phyloP scores from a whole-genome alignment of 2,797 vertebrate genomes.

The Epinephelus awoara region DNA sequence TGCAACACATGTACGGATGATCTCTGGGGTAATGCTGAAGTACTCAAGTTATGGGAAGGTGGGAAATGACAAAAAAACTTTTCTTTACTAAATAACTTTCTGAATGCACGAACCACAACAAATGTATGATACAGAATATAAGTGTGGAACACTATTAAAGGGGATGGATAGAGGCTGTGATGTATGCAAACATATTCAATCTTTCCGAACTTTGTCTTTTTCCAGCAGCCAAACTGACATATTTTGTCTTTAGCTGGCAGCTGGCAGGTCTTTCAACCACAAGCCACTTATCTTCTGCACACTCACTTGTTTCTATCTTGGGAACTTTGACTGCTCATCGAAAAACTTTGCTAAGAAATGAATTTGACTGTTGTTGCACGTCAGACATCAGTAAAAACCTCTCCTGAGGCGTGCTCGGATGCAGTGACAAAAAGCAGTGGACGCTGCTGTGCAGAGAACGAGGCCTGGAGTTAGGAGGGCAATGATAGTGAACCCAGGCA shows the following conservation, averaged over 20 bases:
- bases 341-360: conserved; percentile 33
- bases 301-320: conserved; percentile 10
- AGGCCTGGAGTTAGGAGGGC: conserved; percentile 56
- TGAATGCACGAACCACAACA: background rate
- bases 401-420: background rate
- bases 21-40: background rate
- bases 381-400: conserved; percentile 10
- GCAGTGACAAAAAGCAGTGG: conserved; percentile 38
- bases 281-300: conserved; percentile 3
- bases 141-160: background rate
- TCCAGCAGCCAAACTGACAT: background rate
- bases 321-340: conserved; percentile 40
- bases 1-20: background rate
- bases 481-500: conserved; percentile 40
- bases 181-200: background rate
- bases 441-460: conserved; percentile 26
- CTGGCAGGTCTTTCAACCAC: background rate
- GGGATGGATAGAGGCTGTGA: background rate
- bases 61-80: background rate
- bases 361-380: conserved; percentile 30
- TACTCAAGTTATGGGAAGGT: background rate
- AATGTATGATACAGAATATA: background rate
- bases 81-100: background rate
- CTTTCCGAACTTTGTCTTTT: background rate
- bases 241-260: background rate